Base-by-base conservation (phyloP, 2,113 vertebrate species). In the Stigmatopora argus region DNA sequence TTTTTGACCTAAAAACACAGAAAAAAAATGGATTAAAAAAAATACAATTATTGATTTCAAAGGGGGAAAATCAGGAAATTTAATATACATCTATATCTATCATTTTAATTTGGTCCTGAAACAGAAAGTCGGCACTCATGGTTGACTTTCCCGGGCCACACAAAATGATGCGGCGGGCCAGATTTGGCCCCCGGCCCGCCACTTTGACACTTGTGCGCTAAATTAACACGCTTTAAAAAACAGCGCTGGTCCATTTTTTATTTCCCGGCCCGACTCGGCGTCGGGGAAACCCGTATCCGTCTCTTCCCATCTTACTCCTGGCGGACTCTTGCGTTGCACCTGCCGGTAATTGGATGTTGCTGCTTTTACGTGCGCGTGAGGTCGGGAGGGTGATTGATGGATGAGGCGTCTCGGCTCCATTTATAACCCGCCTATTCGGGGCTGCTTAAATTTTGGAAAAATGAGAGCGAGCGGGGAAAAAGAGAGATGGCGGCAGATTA, bases 221-320 rank as follows among this genome's bases (percentile, higher is more conserved):
- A 94, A 96, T 95, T 92, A 95, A 94, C 93, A 93, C 92, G 95
- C 94, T 95, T 96, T 96, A 97, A 96, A 93, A 94, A 96, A 90
- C 92, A 94, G 95, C 95, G 1, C 26, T 31, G 26, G 3, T 93
- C 91, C 93, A 92, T 6, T 56, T 89, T 92, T 93, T 94, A 95
- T 95, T 95, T 95, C 92, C 93, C 91, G 92, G 83, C 85, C 92
- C 3, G 26, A n/a, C n/a, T n/a, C 81, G 83, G 76, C 48, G 90
- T 86, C 4, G 90, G 89, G 92, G 90, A 90, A 90, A 31, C 3
- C 26, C 92, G 93, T 93, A 93, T 93, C 93, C 94, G 95, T 94
- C 90, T 84, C 92, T 90, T 94, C 93, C 93, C 95, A 96, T 97
- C 96, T 94, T 98, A 96, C 96, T 93, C 93, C 92, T 91, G 89